Base-by-base conservation (phyloP, 1,140 invertebrate genomes). In the Lanistes nyassanus region DNA sequence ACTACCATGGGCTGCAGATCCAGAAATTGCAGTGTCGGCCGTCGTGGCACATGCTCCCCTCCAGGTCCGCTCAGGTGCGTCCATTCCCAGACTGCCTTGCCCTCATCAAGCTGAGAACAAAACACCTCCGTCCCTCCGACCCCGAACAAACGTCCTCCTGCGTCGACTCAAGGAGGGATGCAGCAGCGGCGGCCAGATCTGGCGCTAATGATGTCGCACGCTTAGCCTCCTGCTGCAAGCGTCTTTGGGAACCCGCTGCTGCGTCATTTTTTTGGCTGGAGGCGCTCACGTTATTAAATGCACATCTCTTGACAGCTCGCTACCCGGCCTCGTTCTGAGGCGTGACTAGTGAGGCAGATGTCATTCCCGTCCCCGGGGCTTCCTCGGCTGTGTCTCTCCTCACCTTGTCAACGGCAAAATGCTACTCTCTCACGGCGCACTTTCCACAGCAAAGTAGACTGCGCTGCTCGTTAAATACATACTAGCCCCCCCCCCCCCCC, bases 321-420 rank as follows among this genome's bases (percentile, higher is more conserved):
- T 60, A 60, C 56, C 56, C 29, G 56, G 56, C 56, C 56, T 60
- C 56, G 29, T 60, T 60, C n/a, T 26, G n/a, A 60, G 56, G 56
- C 56, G 56, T 60, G 42, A 11, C 29, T 60, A 31, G 56, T 23
- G 29, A n/a, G 56, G 56, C 56, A 60, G 56, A 60, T 60, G 56
- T 60, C 56, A 60, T n/a, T 9, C 29, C 23, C 56, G 9, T 60
- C 56, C 56, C n/a, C 11, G 23, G 56, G 56, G n/a, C 23, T n/a
- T n/a, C n/a, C n/a, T n/a, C n/a, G n/a, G n/a, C 56, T n/a, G 9
- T 9, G 56, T 60, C n/a, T 1, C 29, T 60, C 56, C n/a, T 23
- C n/a, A 1, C 11, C 56, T 23, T 60, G 23, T 60, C 56, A 47
- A 47, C 42, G 42, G 19, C 42, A 47, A 47, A 47, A 47, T 47